phyloP scores from a whole-genome alignment of 2,888 invertebrate genomes.

The Trissolcus brochymenae region DNA sequence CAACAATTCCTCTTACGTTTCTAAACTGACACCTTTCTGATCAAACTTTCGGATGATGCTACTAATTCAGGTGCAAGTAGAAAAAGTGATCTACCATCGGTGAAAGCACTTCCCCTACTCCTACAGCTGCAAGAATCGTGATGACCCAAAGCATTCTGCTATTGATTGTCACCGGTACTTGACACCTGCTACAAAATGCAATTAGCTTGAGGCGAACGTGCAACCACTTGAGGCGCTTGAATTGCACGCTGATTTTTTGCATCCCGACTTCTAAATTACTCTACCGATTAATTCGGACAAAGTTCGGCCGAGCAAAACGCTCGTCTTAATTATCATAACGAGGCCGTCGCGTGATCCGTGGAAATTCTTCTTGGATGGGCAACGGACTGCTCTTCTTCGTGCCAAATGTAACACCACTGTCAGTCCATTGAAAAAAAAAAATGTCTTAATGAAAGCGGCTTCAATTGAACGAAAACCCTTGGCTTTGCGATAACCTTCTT shows the following conservation, averaged over 20 bases:
- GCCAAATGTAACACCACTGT: slow-evolving; percentile 2
- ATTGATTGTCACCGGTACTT: slow-evolving; percentile 10
- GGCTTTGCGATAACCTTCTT: slow-evolving; percentile 16
- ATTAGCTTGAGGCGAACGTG: slow-evolving; percentile 8
- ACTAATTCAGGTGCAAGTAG: slow-evolving; percentile 14
- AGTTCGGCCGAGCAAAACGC: slow-evolving; percentile 3
- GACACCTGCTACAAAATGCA: slow-evolving; percentile 5
- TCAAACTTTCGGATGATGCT: slow-evolving; percentile 14
- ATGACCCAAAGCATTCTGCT: neutral
- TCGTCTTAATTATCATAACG: slow-evolving; percentile 34
- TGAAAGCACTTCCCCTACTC: slow-evolving; percentile 9
- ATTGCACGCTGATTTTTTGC: neutral
- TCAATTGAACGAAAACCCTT: too few relatives aligned
- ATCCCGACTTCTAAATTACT: too few relatives aligned
- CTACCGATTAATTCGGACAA: neutral
- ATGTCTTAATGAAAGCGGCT: slow-evolving; percentile 8
- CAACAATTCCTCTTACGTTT: neutral
- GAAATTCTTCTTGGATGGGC: slow-evolving; percentile 27
- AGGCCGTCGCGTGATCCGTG: slow-evolving; percentile 27
- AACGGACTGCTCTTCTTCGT: slow-evolving; percentile 2
- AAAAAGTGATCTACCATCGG: slow-evolving; percentile 17
- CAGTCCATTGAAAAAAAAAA: slow-evolving; percentile 5
- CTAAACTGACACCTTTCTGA: slow-evolving; percentile 10
- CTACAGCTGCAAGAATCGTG: neutral
- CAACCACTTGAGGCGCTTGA: slow-evolving; percentile 1